These are phyloP conservation scores for Drymonia ruficornis DNA, from an alignment of 2,888 invertebrate genomes.

Conservation along the genomic window DNA sequence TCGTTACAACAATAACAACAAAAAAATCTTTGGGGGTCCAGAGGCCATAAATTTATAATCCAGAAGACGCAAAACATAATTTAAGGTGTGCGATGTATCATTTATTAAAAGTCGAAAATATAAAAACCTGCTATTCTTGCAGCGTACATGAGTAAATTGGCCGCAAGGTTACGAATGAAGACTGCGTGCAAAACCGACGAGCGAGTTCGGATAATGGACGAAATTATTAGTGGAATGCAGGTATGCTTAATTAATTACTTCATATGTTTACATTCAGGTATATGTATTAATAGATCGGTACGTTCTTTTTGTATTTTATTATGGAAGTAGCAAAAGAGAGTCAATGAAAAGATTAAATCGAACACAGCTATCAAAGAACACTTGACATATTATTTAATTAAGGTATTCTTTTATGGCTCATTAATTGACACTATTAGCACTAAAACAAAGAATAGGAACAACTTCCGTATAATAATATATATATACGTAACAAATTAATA, in stretches of 20 bases:
- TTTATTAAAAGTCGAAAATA: conserved; percentile 9
- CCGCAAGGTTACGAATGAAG: conserved; percentile 88
- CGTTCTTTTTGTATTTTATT: neutral
- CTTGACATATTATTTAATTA: too few relatives aligned
- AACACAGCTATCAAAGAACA: too few relatives aligned
- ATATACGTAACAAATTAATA: too few relatives aligned
- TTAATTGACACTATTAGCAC: too few relatives aligned
- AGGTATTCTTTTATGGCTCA: too few relatives aligned
- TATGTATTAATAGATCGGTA: too few relatives aligned
- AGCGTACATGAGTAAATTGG: conserved; percentile 87
- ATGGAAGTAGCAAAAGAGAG: neutral
- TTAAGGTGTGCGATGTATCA: conserved; percentile 8
- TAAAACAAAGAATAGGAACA: too few relatives aligned
- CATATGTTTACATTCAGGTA: too few relatives aligned
- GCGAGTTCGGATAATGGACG: conserved; percentile 96
- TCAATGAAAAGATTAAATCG: too few relatives aligned
- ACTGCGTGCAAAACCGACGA: conserved; percentile 95
- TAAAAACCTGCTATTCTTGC: conserved; percentile 35
- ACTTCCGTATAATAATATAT: too few relatives aligned
- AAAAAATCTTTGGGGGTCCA: neutral
- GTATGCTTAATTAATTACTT: conserved; percentile 82
- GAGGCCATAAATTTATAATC: neutral
- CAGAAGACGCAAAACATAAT: conserved; percentile 1
- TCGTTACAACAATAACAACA: neutral
- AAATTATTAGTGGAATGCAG: conserved; percentile 96